Base-by-base conservation (phyloP, 1,140 invertebrate genomes). In the Lethrus apterus region DNA sequence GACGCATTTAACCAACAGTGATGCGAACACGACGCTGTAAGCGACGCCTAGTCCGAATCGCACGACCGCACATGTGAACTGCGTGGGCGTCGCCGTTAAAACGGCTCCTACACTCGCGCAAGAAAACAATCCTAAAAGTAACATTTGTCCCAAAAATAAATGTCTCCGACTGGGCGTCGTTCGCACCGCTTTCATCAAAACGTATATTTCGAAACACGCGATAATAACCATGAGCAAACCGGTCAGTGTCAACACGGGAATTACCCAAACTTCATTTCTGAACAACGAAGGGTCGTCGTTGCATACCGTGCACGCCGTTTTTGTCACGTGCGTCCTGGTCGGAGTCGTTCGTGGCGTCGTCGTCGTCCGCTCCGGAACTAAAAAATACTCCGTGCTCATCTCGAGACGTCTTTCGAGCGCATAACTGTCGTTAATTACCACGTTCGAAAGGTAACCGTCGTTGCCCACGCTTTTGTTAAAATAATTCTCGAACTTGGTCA, bases 1-100 rank as follows among this genome's bases (percentile, higher is more conserved):
- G 33, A 95, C 88, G 61, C 90, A 89, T 69, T 97, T 96, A 47
- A 96, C 92, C 43, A 97, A 75, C 17, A 97, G 74, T 0, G 92
- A 84, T 10, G 88, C 85, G 64, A 94, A 96, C 14, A 93, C 84
- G n/a, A 94, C 73, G 10, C 88, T 80, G 54, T 91, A 92, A 2
- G 87, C 79, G 10, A 93, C 75, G 18, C 92, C 91, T 11, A 89
- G 83, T 13, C 86, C 85, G 50, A 94, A 81, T 26, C 90, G 73
- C 44, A 87, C 84, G 9, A 89, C 79, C 8, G 84, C 86, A 59
- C 92, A 95, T 1, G 86, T 86, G 24, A 85, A 70, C 2, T 80
- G 74, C 21, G 85, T 86, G 11, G 91, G 89, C 18, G 84, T 78
- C 1, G 85, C 78, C 0, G 89, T 79, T 15, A 87, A 82, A 1